Conservation (phyloP, 64 coral and sea anemone species). For the Anthopleura sola region DNA sequence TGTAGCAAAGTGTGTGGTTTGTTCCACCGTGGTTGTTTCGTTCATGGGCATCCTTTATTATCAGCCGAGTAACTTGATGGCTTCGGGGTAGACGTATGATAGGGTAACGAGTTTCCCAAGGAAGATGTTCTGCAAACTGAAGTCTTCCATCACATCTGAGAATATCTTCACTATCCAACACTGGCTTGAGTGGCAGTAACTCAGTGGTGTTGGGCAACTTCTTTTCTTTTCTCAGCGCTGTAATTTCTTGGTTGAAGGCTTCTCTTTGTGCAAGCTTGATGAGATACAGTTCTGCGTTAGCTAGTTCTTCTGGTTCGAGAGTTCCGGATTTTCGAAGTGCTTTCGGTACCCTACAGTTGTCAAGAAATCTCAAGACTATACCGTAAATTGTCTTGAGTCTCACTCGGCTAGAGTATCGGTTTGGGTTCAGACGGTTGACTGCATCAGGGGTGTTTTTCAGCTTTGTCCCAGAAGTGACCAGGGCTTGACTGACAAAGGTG, state of each 20-base stretch:
- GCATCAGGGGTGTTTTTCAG: too few species aligned
- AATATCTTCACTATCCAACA: too few species aligned
- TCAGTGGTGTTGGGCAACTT: too few species aligned
- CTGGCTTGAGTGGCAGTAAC: too few species aligned
- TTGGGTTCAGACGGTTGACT: constrained; percentile 16
- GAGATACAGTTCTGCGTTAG: not conserved
- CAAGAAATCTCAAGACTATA: constrained; percentile 24
- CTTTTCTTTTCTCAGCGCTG: too few species aligned
- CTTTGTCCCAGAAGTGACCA: too few species aligned
- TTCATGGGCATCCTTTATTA: constrained; percentile 43
- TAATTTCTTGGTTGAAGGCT: too few species aligned
- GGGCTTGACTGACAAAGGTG: too few species aligned
- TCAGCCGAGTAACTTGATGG: constrained; percentile 43
- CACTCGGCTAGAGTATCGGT: constrained; percentile 27
- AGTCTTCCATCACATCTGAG: too few species aligned
- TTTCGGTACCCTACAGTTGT: not conserved
- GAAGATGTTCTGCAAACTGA: too few species aligned
- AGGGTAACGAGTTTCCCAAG: too few species aligned
- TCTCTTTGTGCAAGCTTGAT: not conserved
- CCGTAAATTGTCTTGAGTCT: not conserved
- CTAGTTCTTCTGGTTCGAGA: not conserved
- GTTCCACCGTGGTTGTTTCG: constrained; percentile 30
- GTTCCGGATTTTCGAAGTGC: not conserved
- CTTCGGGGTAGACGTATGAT: constrained; percentile 23
- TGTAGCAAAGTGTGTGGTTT: constrained; percentile 12